phyloP scores from a whole-genome alignment of 2,888 invertebrate genomes.

The Eretmocerus hayati region DNA sequence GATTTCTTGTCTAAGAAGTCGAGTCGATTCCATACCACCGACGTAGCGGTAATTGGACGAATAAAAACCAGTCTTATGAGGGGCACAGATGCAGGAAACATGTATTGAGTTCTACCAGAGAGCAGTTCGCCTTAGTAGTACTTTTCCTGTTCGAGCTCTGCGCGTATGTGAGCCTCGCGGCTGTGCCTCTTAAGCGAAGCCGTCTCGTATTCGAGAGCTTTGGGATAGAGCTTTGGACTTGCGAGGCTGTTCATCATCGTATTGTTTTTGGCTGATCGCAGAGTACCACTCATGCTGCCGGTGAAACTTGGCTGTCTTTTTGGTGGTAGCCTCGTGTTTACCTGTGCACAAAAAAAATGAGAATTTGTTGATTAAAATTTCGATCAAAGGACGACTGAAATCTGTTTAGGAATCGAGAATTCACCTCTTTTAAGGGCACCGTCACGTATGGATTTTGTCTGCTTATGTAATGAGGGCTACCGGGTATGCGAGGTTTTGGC shows the following conservation, averaged over 20 bases:
- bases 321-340: slow-evolving; percentile 53
- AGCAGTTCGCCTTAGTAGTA: slow-evolving; percentile 51
- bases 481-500: slow-evolving; percentile 57
- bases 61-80: too few species aligned
- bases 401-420: neutral
- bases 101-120: too few species aligned
- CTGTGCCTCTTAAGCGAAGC: slow-evolving; percentile 72
- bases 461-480: slow-evolving; percentile 75
- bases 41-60: too few species aligned
- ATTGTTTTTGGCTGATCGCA: slow-evolving; percentile 52
- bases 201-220: slow-evolving; percentile 70
- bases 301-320: slow-evolving; percentile 68
- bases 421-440: slow-evolving; percentile 72
- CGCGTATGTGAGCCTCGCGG: slow-evolving; percentile 54
- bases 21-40: too few species aligned
- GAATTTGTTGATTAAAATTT: neutral
- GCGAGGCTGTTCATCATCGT: slow-evolving; percentile 47
- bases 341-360: slow-evolving; percentile 15
- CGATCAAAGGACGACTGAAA: neutral
- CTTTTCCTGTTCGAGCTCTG: slow-evolving; percentile 60
- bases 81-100: too few species aligned
- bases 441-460: slow-evolving; percentile 81
- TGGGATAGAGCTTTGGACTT: slow-evolving; percentile 63
- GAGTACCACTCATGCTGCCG: slow-evolving; percentile 52
- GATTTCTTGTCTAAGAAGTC: too few species aligned